Percentiles rank a stretch among this genome's conserved stretches.
Conservation (phyloP, 2,888 invertebrate genomes). For the Stictocephala bisonia region DNA sequence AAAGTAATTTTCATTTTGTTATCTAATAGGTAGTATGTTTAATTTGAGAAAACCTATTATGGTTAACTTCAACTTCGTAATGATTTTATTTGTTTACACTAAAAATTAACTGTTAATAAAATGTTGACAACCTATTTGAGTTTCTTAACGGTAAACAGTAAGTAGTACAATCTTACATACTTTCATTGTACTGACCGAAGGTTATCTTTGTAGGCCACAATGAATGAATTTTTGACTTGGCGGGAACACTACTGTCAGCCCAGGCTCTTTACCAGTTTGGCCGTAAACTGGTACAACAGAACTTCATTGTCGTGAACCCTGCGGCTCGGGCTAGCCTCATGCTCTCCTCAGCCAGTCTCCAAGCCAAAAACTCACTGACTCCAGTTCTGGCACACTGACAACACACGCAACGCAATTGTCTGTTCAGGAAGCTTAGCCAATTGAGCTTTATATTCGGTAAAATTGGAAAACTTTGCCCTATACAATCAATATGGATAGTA, state of each 20-base stretch:
- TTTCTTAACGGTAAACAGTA: no score
- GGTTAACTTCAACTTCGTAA: no score
- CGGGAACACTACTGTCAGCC: slow-evolving; percentile 23
- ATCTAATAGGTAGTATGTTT: no score
- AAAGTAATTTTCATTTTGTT: no score
- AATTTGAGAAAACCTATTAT: no score
- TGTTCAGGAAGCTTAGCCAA: slow-evolving; percentile 1
- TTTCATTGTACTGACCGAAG: no score
- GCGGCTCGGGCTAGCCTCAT: slow-evolving; percentile 4
- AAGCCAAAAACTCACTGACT: slow-evolving; percentile 16
- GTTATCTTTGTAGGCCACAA: slow-evolving; percentile 37
- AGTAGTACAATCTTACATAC: no score
- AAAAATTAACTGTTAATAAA: no score
- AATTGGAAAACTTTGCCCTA: background rate
- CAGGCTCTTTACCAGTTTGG: slow-evolving; percentile 20
- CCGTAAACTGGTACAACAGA: slow-evolving; percentile 37
- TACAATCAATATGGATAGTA: background rate
- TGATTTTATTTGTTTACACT: no score
- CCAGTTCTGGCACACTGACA: slow-evolving; percentile 31
- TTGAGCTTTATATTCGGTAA: background rate
- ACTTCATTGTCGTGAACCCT: slow-evolving; percentile 17
- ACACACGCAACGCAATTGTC: slow-evolving; percentile 33
- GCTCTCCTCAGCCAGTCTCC: slow-evolving; percentile 25
- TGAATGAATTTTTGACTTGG: no score
- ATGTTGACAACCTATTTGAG: no score